A percentile compares a stretch with the other conserved stretches of the same genome.
Conservation (phyloP, 1,140 invertebrate genomes). For the Drosophila triauraria region DNA sequence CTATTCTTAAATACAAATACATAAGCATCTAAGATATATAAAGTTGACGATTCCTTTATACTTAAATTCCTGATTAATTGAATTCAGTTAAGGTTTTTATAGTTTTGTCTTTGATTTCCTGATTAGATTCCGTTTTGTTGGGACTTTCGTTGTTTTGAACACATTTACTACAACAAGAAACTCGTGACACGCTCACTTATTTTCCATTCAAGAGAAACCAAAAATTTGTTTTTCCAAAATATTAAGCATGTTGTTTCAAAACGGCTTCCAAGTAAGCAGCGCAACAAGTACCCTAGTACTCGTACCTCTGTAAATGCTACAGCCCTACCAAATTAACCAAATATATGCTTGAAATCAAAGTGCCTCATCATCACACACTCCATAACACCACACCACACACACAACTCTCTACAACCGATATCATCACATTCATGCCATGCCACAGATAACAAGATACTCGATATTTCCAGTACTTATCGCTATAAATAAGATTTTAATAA, state of each 20-base stretch:
- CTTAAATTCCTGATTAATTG: conserved; percentile 18
- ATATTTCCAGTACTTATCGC: conserved; percentile 55
- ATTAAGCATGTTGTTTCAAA: conserved; percentile 79
- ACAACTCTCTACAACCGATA: conserved; percentile 10
- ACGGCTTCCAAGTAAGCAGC: conserved; percentile 74
- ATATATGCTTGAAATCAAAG: conserved; percentile 68
- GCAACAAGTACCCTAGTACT: conserved; percentile 75
- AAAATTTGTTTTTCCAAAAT: conserved; percentile 61
- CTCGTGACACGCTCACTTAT: conserved; percentile 78
- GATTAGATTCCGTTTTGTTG: conserved; percentile 36
- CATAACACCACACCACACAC: conserved; percentile 7
- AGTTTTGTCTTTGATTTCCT: conserved; percentile 33
- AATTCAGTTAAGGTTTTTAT: conserved; percentile 26
- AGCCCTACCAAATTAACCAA: conserved; percentile 59
- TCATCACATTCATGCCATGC: conserved; percentile 34
- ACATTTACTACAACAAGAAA: conserved; percentile 79
- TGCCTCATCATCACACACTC: conserved; percentile 40
- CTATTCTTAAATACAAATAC: conserved; percentile 60
- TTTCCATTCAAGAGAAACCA: conserved; percentile 64
- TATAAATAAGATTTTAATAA: conserved; percentile 56
- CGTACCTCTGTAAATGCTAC: conserved; percentile 78
- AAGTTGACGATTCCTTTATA: conserved; percentile 46
- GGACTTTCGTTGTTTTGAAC: conserved; percentile 51
- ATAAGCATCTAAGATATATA: conserved; percentile 35
- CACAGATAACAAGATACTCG: conserved; percentile 37